Percentiles rank a stretch among this genome's conserved stretches.
Evolutionary conservation across 2,797 vertebrate species (phyloP).

Genomic region (Epinephelus awoara): DNA sequence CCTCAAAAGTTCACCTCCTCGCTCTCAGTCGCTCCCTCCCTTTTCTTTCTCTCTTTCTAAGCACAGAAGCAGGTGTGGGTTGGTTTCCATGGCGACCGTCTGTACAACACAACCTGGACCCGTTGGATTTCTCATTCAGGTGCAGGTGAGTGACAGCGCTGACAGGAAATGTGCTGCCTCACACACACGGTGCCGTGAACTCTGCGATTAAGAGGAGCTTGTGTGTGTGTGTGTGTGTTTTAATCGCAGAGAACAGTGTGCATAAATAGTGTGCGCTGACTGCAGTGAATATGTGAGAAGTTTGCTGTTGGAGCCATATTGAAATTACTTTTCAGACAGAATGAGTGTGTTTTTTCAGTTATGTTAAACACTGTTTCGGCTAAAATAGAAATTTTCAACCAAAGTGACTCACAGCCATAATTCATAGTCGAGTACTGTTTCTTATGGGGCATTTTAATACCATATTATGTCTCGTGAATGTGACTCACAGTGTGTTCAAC

Average conservation of each 20-base stretch:
- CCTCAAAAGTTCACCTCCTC: constrained; percentile 73
- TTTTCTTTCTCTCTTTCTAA: constrained; percentile 44
- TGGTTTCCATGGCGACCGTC: constrained; percentile 76
- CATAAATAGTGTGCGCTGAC: constrained; percentile 11
- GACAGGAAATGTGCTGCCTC: constrained; percentile 52
- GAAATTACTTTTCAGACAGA: constrained; percentile 7
- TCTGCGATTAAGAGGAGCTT: constrained; percentile 20
- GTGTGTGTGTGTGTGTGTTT: constrained; percentile 19
- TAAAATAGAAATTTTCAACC: constrained; percentile 18
- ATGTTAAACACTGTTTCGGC: constrained; percentile 1
- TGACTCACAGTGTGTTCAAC: constrained; percentile 41
- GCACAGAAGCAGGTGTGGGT: constrained; percentile 81
- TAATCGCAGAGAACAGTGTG: background rate
- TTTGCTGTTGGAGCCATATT: constrained; percentile 15
- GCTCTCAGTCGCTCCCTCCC: constrained; percentile 22
- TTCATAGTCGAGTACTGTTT: constrained; percentile 35
- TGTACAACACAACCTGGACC: constrained; percentile 68
- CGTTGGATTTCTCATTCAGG: constrained; percentile 70
- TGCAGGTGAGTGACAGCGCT: constrained; percentile 62
- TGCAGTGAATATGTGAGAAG: constrained; percentile 19
- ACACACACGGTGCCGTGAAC: constrained; percentile 21
- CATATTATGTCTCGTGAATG: constrained; percentile 38
- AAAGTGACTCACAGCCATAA: constrained; percentile 46
- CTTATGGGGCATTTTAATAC: constrained; percentile 52
- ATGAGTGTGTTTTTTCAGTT: background rate